A percentile compares a stretch with the other conserved stretches of the same genome.
These are phyloP conservation scores for Marmota flaviventris DNA, from an alignment of 2,113 vertebrate species.

Conservation along the genomic window DNA sequence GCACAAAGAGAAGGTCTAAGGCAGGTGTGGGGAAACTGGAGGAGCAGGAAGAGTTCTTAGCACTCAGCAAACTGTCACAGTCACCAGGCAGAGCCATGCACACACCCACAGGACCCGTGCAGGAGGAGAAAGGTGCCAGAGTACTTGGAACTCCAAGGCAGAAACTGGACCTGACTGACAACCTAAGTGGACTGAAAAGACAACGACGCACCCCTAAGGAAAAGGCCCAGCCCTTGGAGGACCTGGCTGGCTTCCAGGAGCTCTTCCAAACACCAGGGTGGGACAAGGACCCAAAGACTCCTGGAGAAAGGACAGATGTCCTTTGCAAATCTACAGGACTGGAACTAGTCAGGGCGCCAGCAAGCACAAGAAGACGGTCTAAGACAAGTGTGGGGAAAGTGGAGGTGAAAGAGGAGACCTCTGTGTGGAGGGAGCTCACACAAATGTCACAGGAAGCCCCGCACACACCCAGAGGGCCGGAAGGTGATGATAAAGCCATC, in stretches of 20 bases:
- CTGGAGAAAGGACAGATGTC: no score
- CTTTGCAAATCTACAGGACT: no score
- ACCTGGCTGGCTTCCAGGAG: background rate
- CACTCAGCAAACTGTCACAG: background rate
- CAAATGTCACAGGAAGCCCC: no score
- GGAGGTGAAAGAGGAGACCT: no score
- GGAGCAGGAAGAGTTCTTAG: fast-evolving
- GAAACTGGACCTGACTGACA: background rate
- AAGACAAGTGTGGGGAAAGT: no score
- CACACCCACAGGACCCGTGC: background rate
- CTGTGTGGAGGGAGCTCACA: no score
- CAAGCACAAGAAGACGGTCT: no score
- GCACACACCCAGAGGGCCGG: no score
- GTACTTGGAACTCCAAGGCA: background rate
- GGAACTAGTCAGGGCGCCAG: no score
- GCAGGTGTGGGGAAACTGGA: background rate
- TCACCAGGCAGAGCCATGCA: fast-evolving
- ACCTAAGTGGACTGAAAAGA: slow-evolving; percentile 34
- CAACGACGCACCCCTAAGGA: slow-evolving; percentile 46
- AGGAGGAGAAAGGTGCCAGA: background rate
- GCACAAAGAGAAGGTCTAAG: fast-evolving
- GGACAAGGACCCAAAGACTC: fast-evolving
- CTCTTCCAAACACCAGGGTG: slow-evolving; percentile 21
- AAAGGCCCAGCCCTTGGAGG: background rate
- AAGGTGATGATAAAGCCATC: no score